Evolutionary conservation across 2,113 vertebrate genomes (phyloP).

Genomic region (Colaptes auratus): DNA sequence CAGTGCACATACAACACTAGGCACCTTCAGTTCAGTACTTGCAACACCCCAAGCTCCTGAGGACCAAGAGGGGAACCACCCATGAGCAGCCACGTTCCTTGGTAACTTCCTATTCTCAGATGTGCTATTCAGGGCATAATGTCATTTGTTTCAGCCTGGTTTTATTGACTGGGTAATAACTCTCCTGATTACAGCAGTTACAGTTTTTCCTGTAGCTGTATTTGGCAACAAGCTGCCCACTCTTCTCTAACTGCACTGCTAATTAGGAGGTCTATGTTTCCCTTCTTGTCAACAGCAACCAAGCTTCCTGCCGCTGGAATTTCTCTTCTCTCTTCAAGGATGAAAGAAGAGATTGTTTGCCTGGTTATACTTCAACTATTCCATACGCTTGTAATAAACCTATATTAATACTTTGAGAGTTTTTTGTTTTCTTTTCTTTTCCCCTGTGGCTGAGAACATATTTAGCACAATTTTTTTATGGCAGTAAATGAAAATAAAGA

Average conservation of each 20-base stretch:
- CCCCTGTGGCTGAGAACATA: background rate
- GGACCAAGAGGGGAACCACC: background rate
- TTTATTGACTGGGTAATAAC: conserved; percentile 51
- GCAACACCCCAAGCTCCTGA: background rate
- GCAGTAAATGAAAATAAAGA: conserved; percentile 4
- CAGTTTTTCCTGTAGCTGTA: conserved; percentile 12
- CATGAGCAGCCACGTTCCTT: background rate
- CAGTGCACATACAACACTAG: background rate
- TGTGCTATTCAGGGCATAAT: background rate
- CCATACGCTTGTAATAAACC: background rate
- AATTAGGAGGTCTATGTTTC: conserved; percentile 31
- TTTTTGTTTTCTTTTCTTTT: background rate
- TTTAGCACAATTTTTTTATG: background rate
- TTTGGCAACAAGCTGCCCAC: background rate
- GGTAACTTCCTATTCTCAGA: background rate
- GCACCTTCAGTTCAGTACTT: background rate
- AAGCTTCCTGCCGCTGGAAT: background rate
- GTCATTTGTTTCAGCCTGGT: conserved; percentile 20
- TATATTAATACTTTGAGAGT: background rate
- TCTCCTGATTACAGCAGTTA: conserved; percentile 18
- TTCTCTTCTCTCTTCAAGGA: background rate
- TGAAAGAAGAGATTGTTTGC: background rate
- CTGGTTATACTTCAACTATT: background rate
- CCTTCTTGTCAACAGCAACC: background rate
- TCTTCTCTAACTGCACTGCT: background rate